Conservation (phyloP, 2,888 invertebrate genomes). For the Habroteleia sp. region DNA sequence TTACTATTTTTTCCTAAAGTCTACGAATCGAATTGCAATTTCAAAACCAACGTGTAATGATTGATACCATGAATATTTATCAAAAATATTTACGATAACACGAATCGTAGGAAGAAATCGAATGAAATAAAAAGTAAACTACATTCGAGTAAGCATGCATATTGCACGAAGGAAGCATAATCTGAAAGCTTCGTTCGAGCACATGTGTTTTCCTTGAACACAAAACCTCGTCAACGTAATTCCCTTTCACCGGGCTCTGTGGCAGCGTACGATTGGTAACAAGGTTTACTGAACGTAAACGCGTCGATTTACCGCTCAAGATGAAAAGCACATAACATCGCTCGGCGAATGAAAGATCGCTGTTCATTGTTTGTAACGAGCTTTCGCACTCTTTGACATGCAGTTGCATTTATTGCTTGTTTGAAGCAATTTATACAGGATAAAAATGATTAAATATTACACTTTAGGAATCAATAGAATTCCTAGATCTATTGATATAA, state of each 20-base stretch:
- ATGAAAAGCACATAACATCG: constrained; percentile 34
- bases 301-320: constrained; percentile 13
- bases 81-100: constrained; percentile 27
- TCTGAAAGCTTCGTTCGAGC: constrained; percentile 69
- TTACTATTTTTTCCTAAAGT: constrained; percentile 4
- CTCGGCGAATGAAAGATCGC: not conserved
- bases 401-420: constrained; percentile 2
- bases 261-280: constrained; percentile 32
- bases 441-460: no score
- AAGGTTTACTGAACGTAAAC: constrained; percentile 43
- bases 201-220: constrained; percentile 74
- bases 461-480: no score
- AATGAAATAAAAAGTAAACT: constrained; percentile 41
- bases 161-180: constrained; percentile 59
- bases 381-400: constrained; percentile 21
- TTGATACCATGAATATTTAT: constrained; percentile 31
- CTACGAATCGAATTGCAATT: not conserved
- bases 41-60: constrained; percentile 9
- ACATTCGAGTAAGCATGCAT: constrained; percentile 45
- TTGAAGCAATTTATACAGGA: no score
- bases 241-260: constrained; percentile 73
- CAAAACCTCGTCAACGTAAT: constrained; percentile 70
- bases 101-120: constrained; percentile 36
- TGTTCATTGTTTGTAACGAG: constrained; percentile 26
- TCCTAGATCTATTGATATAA: no score